Base-by-base conservation (phyloP, 2,888 invertebrate species). In the Noctuana brunneofusca region DNA sequence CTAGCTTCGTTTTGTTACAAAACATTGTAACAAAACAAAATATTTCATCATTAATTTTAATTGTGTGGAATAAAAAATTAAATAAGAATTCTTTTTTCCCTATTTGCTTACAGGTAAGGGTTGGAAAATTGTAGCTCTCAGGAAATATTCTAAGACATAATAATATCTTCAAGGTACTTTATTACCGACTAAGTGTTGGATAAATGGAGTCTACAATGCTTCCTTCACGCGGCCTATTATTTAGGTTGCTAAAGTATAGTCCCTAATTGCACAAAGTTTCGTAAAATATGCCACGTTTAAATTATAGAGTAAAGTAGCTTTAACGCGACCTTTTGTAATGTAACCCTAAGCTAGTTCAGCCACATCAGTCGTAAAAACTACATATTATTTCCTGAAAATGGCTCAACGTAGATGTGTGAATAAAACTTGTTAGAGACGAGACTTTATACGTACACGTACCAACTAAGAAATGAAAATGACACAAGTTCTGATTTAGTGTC, bases 261-360 rank as follows among this genome's bases (percentile, higher is more conserved):
- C 20, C 53, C 53, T 53, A 53, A 35, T 32, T 53, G 20, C 35
- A 35, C 18, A 30, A 35, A 53, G 53, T 53, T 53, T 20, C 12
- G 18, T 20, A 18, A 30, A 52, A 52, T 52, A 9, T 32, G 14
- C 27, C 32, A 14, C 52, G 32, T 18, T 30, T 52, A 53, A 53
- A 53, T 20, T 35, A 53, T 53, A 53, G 9, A 1, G 18, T n/a
- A 53, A 14, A 35, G 35, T 35, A n/a, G 53, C 22, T 1, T 12
- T 38, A 20, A 53, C 9, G 8, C 12, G 27, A 27, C 20, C 35
- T 35, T 20, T 20, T 35, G 18, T 35, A 20, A 53, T 53, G 35
- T 32, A 30, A 1, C 53, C 35, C 35, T 20, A 16, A n/a, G 11
- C 53, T 35, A 35, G 12, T 30, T 14, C 35, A 32, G 30, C 16